Percentiles rank a stretch among this genome's conserved stretches.
Conservation (phyloP, 2,888 invertebrate species). For the Torymus tubicola region DNA sequence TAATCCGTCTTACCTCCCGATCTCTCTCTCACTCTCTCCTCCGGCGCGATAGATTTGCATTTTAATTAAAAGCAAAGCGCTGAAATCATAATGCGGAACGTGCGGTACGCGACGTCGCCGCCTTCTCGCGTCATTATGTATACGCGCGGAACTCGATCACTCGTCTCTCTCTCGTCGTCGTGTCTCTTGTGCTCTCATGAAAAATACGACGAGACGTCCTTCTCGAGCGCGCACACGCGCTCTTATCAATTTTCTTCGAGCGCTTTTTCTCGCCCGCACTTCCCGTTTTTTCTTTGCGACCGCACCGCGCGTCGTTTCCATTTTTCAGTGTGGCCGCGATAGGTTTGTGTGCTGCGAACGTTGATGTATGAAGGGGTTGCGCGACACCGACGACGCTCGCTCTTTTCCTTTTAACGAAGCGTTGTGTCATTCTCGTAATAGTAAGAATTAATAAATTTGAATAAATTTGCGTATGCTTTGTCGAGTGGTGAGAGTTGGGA, state of each 20-base stretch:
- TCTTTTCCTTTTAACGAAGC: background rate
- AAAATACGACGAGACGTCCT: slow-evolving; percentile 36
- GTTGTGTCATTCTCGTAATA: background rate
- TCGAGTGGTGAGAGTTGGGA: background rate
- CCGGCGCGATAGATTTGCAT: slow-evolving; percentile 79
- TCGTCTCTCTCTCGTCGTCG: background rate
- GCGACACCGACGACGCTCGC: background rate
- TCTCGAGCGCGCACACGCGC: slow-evolving; percentile 31
- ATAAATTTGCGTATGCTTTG: background rate
- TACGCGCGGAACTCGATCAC: slow-evolving; percentile 50
- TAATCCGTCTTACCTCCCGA: slow-evolving; percentile 76
- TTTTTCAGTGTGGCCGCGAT: slow-evolving; percentile 15
- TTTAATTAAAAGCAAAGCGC: slow-evolving; percentile 81
- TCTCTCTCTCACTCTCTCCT: slow-evolving; percentile 65
- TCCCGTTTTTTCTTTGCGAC: background rate
- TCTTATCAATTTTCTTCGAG: slow-evolving; percentile 51
- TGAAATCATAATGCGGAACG: slow-evolving; percentile 81
- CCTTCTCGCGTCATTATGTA: slow-evolving; percentile 63
- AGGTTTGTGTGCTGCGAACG: background rate
- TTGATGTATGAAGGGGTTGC: background rate
- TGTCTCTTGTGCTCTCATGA: slow-evolving; percentile 2
- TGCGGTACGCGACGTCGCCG: slow-evolving; percentile 65
- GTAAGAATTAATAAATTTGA: slow-evolving; percentile 19
- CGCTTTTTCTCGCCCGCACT: background rate
- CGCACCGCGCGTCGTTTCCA: slow-evolving; percentile 11